Evolutionary conservation across 2,113 vertebrate genomes (phyloP).

Genomic region (Mormyrus iriodes): DNA sequence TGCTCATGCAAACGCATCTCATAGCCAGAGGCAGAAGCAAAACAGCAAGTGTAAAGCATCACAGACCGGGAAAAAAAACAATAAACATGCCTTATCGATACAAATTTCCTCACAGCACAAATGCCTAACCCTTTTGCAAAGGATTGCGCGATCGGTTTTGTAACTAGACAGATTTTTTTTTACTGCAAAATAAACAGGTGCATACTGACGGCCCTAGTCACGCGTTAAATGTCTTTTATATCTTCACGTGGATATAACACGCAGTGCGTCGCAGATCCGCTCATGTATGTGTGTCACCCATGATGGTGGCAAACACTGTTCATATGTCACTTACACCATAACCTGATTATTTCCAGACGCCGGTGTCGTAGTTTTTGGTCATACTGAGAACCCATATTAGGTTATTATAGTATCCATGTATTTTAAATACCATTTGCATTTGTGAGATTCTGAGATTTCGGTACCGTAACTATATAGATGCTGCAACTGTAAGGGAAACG

Average conservation of each 20-base stretch:
- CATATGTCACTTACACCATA: not conserved
- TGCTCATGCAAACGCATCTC: not conserved
- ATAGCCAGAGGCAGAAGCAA: not conserved
- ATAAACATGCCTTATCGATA: not conserved
- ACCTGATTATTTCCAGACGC: not conserved
- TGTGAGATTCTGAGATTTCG: not conserved
- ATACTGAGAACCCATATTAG: not conserved
- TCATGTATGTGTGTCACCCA: not conserved
- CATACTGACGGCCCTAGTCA: not conserved
- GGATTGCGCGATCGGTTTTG: not conserved
- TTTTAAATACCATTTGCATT: not conserved
- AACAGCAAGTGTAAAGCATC: not conserved
- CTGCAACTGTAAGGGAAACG: not conserved
- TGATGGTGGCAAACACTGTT: not conserved
- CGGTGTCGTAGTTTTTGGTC: not conserved
- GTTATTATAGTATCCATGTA: not conserved
- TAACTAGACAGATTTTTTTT: not conserved
- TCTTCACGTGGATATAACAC: not conserved
- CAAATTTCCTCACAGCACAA: not conserved
- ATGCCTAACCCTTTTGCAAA: not conserved
- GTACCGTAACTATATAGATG: not conserved
- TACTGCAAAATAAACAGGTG: not conserved
- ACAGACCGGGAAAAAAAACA: not conserved
- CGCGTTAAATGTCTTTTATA: not conserved
- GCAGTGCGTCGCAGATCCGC: not conserved